These are phyloP conservation scores for Melanostoma mellinum DNA, from an alignment of 2,888 invertebrate genomes.

Conservation along the genomic window DNA sequence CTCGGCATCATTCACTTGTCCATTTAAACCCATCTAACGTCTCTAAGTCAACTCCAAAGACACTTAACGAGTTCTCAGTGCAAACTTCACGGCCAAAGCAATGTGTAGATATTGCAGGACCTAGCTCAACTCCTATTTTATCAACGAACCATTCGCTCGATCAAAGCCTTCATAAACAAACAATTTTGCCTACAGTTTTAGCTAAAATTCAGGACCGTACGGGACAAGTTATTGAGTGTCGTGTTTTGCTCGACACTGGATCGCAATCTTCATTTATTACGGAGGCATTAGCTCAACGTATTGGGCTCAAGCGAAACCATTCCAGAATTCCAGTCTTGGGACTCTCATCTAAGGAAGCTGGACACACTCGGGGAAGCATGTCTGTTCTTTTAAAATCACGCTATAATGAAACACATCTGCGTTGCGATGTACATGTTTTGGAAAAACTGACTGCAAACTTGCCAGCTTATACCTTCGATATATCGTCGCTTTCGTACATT, in stretches of 20 bases:
- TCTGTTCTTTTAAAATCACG: neutral
- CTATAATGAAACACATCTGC: neutral
- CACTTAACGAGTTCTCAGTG: neutral
- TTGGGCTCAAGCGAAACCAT: neutral
- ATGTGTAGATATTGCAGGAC: no score
- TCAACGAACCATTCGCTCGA: neutral
- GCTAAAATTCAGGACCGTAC: neutral
- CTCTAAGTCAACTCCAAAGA: neutral
- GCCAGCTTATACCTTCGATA: slow-evolving; percentile 1
- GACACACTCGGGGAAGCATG: neutral
- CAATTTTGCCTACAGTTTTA: slow-evolving; percentile 7
- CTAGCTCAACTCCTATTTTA: neutral
- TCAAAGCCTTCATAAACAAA: neutral
- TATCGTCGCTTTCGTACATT: slow-evolving; percentile 25
- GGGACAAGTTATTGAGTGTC: neutral
- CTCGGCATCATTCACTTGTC: slow-evolving; percentile 1
- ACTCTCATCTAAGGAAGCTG: neutral
- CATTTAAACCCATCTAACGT: neutral
- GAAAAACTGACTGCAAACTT: neutral
- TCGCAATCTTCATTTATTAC: neutral
- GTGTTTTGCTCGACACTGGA: neutral
- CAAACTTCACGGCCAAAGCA: neutral
- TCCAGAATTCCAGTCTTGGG: slow-evolving; percentile 7
- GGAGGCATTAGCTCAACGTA: neutral
- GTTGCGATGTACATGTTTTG: slow-evolving; percentile 4